These are phyloP conservation scores for Saxicola maurus DNA, from an alignment of 2,797 vertebrate genomes.

Conservation along the genomic window DNA sequence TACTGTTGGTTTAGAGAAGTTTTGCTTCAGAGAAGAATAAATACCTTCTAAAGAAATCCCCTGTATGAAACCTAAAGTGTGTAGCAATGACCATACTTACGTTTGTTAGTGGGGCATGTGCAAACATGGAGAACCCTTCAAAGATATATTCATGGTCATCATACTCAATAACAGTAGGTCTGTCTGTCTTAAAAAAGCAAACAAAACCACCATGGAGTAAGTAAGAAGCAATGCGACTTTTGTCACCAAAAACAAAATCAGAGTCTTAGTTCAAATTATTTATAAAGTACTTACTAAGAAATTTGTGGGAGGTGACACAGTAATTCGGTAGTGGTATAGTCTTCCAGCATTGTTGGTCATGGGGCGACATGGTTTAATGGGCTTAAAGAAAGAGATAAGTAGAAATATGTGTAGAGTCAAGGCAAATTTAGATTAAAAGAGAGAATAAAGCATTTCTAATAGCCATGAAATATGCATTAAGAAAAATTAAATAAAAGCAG, in stretches of 20 bases:
- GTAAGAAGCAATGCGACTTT: background rate
- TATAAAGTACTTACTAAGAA: slow-evolving; percentile 84
- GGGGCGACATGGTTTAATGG: slow-evolving; percentile 84
- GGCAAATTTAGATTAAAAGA: slow-evolving; percentile 39
- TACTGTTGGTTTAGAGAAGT: background rate
- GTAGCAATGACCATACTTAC: slow-evolving; percentile 72
- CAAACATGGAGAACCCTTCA: slow-evolving; percentile 98
- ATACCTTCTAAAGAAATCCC: background rate
- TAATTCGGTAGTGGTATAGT: slow-evolving; percentile 95
- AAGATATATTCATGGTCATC: slow-evolving; percentile 99
- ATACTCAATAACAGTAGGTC: slow-evolving; percentile 96
- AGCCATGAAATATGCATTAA: slow-evolving; percentile 7
- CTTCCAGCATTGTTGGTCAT: slow-evolving; percentile 96
- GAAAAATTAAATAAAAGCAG: slow-evolving; percentile 28
- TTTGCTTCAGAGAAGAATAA: background rate
- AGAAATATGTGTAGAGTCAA: slow-evolving; percentile 33
- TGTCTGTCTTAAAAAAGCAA: slow-evolving; percentile 84
- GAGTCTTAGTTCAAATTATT: background rate
- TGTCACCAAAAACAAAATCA: background rate
- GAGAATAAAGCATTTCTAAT: slow-evolving; percentile 40
- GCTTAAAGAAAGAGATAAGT: slow-evolving; percentile 65
- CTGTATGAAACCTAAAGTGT: rapidly evolving
- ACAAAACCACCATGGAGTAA: background rate
- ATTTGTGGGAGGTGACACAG: slow-evolving; percentile 96
- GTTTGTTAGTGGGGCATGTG: slow-evolving; percentile 88